Percentiles rank a stretch among this genome's conserved stretches.
phyloP scores from a whole-genome alignment of 2,888 invertebrate species.

The Lampropteryx suffumata region DNA sequence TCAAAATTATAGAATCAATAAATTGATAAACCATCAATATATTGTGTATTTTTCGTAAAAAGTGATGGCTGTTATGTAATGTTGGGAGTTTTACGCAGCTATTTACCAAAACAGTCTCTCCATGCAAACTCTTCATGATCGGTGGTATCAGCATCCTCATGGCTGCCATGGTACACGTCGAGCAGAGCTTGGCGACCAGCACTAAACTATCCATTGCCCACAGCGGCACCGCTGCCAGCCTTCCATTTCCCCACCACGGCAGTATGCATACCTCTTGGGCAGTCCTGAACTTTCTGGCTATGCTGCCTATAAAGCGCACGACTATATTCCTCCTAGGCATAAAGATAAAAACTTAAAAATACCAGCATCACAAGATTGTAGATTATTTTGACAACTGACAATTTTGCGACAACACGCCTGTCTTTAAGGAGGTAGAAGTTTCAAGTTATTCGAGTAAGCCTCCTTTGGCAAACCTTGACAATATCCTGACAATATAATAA shows the following conservation, averaged over 20 bases:
- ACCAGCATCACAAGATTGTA: slow-evolving; percentile 26
- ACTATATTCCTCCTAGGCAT: slow-evolving; percentile 69
- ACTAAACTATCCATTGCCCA: slow-evolving; percentile 68
- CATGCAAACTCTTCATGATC: slow-evolving; percentile 67
- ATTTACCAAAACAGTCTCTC: slow-evolving; percentile 69
- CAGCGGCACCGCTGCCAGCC: slow-evolving; percentile 59
- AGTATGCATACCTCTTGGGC: slow-evolving; percentile 72
- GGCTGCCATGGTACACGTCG: slow-evolving; percentile 59
- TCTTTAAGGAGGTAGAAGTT: slow-evolving; percentile 8
- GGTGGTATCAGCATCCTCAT: slow-evolving; percentile 62
- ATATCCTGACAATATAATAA: background rate
- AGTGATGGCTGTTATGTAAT: too few species aligned
- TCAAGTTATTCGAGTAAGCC: background rate
- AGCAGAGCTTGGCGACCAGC: slow-evolving; percentile 63
- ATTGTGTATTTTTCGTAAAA: too few species aligned
- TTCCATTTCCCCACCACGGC: slow-evolving; percentile 73
- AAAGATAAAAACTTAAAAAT: slow-evolving; percentile 52
- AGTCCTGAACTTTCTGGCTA: slow-evolving; percentile 67
- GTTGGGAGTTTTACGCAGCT: background rate
- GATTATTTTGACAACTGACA: slow-evolving; percentile 29
- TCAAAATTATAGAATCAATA: too few species aligned
- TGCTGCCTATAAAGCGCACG: slow-evolving; percentile 53
- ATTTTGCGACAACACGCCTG: background rate
- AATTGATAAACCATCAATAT: too few species aligned
- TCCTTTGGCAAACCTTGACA: background rate